Evolutionary conservation across 2,113 vertebrate species (phyloP).

Genomic region (Acanthochromis polyacanthus): DNA sequence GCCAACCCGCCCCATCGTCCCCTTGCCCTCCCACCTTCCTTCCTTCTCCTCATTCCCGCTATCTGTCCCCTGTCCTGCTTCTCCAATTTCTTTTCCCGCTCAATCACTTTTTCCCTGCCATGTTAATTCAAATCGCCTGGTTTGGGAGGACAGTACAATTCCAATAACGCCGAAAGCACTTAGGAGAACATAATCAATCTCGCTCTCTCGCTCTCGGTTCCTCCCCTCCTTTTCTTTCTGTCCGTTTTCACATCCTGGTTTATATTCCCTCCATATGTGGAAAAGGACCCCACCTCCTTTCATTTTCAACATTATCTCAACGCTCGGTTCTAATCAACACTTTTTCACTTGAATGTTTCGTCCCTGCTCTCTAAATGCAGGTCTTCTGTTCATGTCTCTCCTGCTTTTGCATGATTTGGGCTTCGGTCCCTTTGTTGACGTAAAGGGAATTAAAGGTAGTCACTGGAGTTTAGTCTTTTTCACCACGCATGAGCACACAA

Average conservation of each 20-base stretch:
- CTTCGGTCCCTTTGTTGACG: not conserved
- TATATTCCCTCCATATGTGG: constrained; percentile 68
- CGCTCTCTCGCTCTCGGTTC: constrained; percentile 41
- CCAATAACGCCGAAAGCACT: constrained; percentile 83
- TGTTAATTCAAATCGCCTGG: constrained; percentile 81
- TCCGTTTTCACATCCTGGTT: constrained; percentile 69
- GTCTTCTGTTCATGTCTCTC: no score
- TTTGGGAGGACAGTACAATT: constrained; percentile 76
- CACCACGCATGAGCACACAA: not conserved
- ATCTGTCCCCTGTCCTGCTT: constrained; percentile 42
- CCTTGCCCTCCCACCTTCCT: constrained; percentile 47
- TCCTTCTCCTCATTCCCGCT: constrained; percentile 47
- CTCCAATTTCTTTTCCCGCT: constrained; percentile 33
- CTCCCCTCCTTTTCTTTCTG: constrained; percentile 34
- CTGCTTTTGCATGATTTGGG: not conserved
- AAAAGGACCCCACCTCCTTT: constrained; percentile 45
- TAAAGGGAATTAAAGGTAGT: not conserved
- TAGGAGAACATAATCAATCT: constrained; percentile 84
- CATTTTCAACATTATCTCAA: constrained; percentile 37
- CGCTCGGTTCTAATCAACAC: constrained; percentile 49
- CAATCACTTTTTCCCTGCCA: constrained; percentile 69
- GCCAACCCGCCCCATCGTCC: constrained; percentile 58
- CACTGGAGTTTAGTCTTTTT: not conserved
- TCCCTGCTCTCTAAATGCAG: no score
- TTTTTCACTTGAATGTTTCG: constrained; percentile 53